Conservation (phyloP, 1,140 invertebrate genomes). For the Metaphire vulgaris region DNA sequence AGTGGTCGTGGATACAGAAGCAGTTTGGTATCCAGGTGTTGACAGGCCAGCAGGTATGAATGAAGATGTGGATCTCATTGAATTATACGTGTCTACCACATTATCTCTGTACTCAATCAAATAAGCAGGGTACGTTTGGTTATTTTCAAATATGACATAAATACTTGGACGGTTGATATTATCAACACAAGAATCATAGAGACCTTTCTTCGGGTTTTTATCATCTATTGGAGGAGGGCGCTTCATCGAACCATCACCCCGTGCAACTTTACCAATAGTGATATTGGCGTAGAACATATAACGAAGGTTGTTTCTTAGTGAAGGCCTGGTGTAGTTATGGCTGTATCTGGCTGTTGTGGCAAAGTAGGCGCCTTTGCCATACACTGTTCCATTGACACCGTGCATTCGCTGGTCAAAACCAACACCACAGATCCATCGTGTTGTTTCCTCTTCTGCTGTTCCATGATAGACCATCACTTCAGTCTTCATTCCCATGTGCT, state of each 20-base stretch:
- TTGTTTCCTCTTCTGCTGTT: not conserved
- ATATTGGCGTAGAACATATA: not conserved
- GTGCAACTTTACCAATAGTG: not conserved
- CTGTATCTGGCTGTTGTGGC: not conserved
- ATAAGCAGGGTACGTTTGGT: not conserved
- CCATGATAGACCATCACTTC: not conserved
- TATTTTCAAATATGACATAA: not conserved
- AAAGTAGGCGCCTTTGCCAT: not conserved
- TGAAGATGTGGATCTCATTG: too few relatives aligned
- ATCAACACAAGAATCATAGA: not conserved
- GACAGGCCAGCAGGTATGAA: too few relatives aligned
- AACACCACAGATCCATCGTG: not conserved
- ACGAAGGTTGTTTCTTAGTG: not conserved
- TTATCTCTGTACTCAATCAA: not conserved
- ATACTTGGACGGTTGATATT: not conserved
- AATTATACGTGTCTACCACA: too few relatives aligned
- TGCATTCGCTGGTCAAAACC: not conserved
- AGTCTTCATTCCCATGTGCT: not conserved
- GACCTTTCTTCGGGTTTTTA: not conserved
- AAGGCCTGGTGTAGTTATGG: not conserved
- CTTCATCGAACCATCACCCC: not conserved
- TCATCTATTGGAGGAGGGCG: not conserved
- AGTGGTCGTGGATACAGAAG: too few relatives aligned
- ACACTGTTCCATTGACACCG: not conserved
- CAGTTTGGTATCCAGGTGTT: too few relatives aligned